A percentile compares a stretch with the other conserved stretches of the same genome.
These are phyloP conservation scores for Calephelis perditalis DNA, from an alignment of 2,888 invertebrate genomes.

Conservation along the genomic window DNA sequence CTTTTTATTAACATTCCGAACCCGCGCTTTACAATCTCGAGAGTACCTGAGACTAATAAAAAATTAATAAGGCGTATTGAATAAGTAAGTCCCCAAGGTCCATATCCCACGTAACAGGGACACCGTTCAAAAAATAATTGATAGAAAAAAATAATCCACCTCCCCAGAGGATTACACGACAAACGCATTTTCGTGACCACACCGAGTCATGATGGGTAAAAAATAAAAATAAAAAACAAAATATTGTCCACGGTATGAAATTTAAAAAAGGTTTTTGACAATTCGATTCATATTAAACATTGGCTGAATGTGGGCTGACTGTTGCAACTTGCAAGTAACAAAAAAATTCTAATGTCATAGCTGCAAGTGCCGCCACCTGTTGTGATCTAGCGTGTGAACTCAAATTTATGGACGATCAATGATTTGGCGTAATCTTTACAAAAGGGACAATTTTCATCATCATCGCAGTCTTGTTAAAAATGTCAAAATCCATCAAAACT, in stretches of 20 bases:
- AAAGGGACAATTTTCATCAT: conserved; percentile 41
- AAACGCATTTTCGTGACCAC: conserved; percentile 75
- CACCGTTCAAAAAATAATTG: conserved; percentile 59
- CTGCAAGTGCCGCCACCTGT: conserved; percentile 61
- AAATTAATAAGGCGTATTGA: conserved; percentile 29
- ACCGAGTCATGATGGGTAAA: conserved; percentile 54
- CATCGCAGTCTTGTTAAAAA: conserved; percentile 1
- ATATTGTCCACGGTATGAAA: conserved; percentile 32
- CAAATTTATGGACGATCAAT: conserved; percentile 60
- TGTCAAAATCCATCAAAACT: conserved; percentile 10
- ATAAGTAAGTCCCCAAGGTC: conserved; percentile 31
- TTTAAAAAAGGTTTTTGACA: conserved; percentile 36
- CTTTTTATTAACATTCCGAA: conserved; percentile 17
- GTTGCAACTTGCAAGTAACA: conserved; percentile 9
- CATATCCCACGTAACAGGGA: conserved; percentile 58
- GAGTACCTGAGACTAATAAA: conserved; percentile 25
- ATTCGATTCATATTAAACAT: conserved; percentile 20
- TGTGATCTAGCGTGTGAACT: conserved; percentile 54
- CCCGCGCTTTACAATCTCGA: conserved; percentile 11
- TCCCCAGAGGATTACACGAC: conserved; percentile 75
- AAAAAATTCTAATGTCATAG: conserved; percentile 36
- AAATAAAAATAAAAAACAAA: conserved; percentile 43
- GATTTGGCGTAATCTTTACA: conserved; percentile 65
- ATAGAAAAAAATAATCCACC: conserved; percentile 66
- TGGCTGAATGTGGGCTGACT: no score